Conservation (phyloP, 2,113 vertebrate species). For the Hemicordylus capensis region DNA sequence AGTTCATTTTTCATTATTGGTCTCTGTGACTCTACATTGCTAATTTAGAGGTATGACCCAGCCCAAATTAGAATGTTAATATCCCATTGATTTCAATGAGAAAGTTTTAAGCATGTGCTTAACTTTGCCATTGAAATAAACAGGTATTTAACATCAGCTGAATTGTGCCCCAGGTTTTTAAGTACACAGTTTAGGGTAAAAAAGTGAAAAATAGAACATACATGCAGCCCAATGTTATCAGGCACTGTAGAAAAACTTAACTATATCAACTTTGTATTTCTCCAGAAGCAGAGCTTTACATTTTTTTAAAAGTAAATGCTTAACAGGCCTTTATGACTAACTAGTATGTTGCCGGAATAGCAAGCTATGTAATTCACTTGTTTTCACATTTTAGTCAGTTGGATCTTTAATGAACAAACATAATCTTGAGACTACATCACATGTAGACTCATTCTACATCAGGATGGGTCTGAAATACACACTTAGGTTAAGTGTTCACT, state of each 20-base stretch:
- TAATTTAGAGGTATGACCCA: no score
- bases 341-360: conserved; percentile 46
- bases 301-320: conserved; percentile 64
- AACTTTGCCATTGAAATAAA: neutral
- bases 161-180: neutral
- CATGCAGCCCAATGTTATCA: conserved; percentile 50
- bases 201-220: no score
- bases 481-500: neutral
- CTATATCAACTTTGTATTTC: conserved; percentile 57
- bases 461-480: neutral
- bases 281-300: conserved; percentile 59
- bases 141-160: neutral
- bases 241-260: conserved; percentile 58
- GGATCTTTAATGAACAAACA: conserved; percentile 36
- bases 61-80: neutral
- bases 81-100: neutral
- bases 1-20: neutral
- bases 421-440: neutral
- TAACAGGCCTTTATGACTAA: conserved; percentile 59
- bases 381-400: conserved; percentile 39
- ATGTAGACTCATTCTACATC: no score
- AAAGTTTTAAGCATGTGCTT: neutral
- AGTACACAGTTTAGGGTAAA: conserved; percentile 37
- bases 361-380: conserved; percentile 32
- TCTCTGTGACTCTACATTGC: neutral